Evolutionary conservation across 2,888 invertebrate species (phyloP).

Genomic region (Kryphioiulus occultus): DNA sequence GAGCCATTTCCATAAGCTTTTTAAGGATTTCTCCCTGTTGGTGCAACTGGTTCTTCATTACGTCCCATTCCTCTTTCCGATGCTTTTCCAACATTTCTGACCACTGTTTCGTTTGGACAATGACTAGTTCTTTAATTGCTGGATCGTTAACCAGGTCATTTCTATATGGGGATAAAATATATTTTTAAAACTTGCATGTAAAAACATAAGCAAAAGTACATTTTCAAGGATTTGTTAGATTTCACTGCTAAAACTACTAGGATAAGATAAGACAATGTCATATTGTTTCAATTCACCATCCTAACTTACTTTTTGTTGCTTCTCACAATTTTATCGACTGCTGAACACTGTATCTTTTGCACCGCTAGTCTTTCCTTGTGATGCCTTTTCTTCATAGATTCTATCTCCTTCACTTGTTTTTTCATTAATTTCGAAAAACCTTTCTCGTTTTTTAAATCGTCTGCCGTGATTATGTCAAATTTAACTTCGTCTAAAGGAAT

Average conservation of each 20-base stretch:
- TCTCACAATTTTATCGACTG: slow-evolving; percentile 92
- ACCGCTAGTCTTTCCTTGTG: slow-evolving; percentile 88
- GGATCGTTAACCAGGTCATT: slow-evolving; percentile 57
- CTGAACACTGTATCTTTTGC: slow-evolving; percentile 89
- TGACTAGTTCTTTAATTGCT: slow-evolving; percentile 72
- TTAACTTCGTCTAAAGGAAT: slow-evolving; percentile 70
- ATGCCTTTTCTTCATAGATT: slow-evolving; percentile 89
- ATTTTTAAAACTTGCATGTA: background rate
- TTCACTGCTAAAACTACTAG: too few species aligned
- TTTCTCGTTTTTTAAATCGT: slow-evolving; percentile 81
- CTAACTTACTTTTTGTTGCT: slow-evolving; percentile 81
- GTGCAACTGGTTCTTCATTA: slow-evolving; percentile 72
- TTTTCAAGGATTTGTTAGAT: too few species aligned
- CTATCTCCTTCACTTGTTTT: slow-evolving; percentile 95
- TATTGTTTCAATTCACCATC: too few species aligned
- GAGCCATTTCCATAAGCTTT: slow-evolving; percentile 82
- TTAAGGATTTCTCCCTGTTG: slow-evolving; percentile 69
- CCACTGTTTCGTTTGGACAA: slow-evolving; percentile 95
- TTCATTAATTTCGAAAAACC: slow-evolving; percentile 89
- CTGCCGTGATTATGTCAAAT: slow-evolving; percentile 90
- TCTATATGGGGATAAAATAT: slow-evolving; percentile 49
- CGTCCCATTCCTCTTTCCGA: slow-evolving; percentile 77
- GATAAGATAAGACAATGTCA: too few species aligned
- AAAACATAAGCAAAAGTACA: too few species aligned
- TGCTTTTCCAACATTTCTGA: slow-evolving; percentile 73